Evolutionary conservation across 2,888 invertebrate genomes (phyloP).

Genomic region (Spodoptera littoralis): DNA sequence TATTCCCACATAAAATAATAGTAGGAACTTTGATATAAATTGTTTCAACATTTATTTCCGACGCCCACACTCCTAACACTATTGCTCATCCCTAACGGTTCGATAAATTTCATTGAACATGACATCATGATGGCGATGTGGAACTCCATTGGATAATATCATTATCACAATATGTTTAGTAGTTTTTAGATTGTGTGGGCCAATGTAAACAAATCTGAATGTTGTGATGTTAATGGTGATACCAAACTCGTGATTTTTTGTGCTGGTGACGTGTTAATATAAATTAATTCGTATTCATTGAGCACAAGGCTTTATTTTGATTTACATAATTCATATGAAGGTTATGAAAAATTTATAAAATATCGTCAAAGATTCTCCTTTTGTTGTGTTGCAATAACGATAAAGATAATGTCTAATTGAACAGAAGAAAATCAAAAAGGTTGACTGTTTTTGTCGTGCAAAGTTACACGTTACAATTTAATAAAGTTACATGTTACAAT

Average conservation of each 20-base stretch:
- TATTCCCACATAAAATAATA: constrained; percentile 33
- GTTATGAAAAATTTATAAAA: not conserved
- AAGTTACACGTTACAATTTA: no score
- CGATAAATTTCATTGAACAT: constrained; percentile 44
- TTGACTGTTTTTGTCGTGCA: no score
- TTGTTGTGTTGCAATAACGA: no score
- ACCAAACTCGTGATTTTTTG: constrained; percentile 23
- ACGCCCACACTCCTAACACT: constrained; percentile 28
- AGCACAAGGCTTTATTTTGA: constrained; percentile 11
- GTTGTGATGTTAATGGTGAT: constrained; percentile 19
- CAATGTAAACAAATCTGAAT: constrained; percentile 22
- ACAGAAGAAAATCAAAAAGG: no score
- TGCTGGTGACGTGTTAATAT: constrained; percentile 17
- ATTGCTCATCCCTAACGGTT: constrained; percentile 48
- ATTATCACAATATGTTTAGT: constrained; percentile 38
- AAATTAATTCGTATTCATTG: constrained; percentile 6
- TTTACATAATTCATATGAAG: not conserved
- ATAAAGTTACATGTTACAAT: no score
- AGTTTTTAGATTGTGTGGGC: constrained; percentile 31
- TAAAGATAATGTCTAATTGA: constrained; percentile 7
- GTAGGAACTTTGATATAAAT: constrained; percentile 34
- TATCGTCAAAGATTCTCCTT: no score
- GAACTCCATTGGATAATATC: constrained; percentile 37
- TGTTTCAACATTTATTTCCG: constrained; percentile 38
- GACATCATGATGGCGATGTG: constrained; percentile 44